Conservation (phyloP, 2,113 vertebrate genomes). For the Emydura subglobosa region DNA sequence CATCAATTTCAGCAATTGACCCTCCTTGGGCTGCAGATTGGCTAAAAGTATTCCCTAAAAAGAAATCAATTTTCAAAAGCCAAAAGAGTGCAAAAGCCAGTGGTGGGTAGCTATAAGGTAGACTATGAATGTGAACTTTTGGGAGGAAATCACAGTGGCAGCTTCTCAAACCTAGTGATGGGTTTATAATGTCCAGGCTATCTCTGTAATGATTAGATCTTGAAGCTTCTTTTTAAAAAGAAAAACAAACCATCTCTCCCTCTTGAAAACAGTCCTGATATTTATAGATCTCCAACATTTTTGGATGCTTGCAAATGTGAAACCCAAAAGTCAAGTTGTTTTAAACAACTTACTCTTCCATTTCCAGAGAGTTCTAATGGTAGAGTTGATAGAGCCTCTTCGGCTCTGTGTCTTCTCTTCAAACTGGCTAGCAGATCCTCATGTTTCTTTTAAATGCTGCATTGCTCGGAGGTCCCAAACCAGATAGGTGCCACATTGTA, state of each 20-base stretch:
- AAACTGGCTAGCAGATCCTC: background rate
- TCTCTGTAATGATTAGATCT: background rate
- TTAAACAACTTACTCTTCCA: background rate
- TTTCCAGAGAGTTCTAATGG: background rate
- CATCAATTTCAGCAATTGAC: background rate
- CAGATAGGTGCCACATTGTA: background rate
- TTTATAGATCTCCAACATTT: background rate
- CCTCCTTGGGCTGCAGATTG: background rate
- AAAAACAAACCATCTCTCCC: background rate
- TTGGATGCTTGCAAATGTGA: background rate
- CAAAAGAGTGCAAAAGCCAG: background rate
- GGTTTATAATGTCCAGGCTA: background rate
- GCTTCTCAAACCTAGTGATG: background rate
- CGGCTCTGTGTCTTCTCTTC: background rate
- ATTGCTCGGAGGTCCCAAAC: background rate
- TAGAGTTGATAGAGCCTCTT: background rate
- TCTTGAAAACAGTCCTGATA: background rate
- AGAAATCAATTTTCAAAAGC: background rate
- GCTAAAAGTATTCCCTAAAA: background rate
- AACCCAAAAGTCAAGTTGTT: background rate
- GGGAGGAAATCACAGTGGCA: background rate
- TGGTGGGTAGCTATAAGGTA: background rate
- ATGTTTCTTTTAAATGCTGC: background rate
- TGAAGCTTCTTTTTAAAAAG: background rate
- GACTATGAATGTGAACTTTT: background rate